These are phyloP conservation scores for Apeltes quadracus DNA, from an alignment of 2,113 vertebrate genomes.

Conservation along the genomic window DNA sequence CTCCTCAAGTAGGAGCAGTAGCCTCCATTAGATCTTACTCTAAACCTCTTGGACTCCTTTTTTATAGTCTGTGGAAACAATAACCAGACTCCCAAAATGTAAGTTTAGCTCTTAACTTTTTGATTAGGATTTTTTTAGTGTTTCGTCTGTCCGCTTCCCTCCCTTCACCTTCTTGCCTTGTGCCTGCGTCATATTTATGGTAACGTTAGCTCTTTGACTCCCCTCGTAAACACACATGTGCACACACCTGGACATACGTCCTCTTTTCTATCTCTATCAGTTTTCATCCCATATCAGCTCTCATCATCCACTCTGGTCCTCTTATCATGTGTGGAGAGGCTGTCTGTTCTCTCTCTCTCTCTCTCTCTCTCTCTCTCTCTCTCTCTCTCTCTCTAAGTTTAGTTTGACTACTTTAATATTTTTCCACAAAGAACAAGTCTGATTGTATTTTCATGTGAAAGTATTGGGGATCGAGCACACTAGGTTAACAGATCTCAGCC, in stretches of 20 bases:
- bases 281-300: slow-evolving; percentile 57
- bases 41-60: too few relatives aligned
- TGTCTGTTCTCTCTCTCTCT: slow-evolving; percentile 22
- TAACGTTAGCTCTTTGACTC: slow-evolving; percentile 28
- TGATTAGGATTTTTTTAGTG: too few relatives aligned
- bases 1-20: slow-evolving; percentile 27
- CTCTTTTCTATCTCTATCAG: slow-evolving; percentile 46
- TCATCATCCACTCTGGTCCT: slow-evolving; percentile 53
- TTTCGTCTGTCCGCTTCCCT: not conserved
- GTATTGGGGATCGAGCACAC: not conserved
- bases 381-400: not conserved
- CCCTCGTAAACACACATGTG: not conserved
- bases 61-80: too few relatives aligned
- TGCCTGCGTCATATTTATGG: not conserved
- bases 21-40: slow-evolving; percentile 2
- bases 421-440: not conserved
- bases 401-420: not conserved
- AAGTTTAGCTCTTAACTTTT: too few relatives aligned
- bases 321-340: slow-evolving; percentile 53
- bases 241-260: slow-evolving; percentile 13
- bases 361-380: slow-evolving; percentile 13
- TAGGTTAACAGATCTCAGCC: not conserved
- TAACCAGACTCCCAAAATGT: too few relatives aligned
- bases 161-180: not conserved
- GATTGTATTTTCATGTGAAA: not conserved